A percentile compares a stretch with the other conserved stretches of the same genome.
Evolutionary conservation across 2,113 vertebrate species (phyloP).

Genomic region (Zeus faber): DNA sequence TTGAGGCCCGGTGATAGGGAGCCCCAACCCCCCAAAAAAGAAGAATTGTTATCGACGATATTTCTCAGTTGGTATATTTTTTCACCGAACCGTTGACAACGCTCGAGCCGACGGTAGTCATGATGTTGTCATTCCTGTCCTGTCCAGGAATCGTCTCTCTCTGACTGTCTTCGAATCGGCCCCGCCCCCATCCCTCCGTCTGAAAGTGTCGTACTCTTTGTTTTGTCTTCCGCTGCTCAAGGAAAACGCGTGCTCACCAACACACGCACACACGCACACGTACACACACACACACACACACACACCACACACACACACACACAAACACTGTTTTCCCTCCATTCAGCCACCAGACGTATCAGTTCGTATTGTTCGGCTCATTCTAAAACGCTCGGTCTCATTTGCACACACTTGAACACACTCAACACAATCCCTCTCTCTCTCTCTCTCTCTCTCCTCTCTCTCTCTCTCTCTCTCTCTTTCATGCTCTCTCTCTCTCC

Average conservation of each 20-base stretch:
- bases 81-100: constrained; percentile 3
- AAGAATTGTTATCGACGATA: too few species aligned
- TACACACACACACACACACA: not conserved
- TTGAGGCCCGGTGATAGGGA: too few species aligned
- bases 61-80: too few species aligned
- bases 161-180: constrained; percentile 31
- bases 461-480: not conserved
- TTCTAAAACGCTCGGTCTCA: too few species aligned
- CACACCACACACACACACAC: not conserved
- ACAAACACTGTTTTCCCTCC: constrained; percentile 15
- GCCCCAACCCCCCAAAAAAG: not conserved
- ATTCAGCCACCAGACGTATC: not conserved
- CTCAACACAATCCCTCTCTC: not conserved
- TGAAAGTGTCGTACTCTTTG: constrained; percentile 43
- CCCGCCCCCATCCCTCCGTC: too few species aligned
- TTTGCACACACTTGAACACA: too few species aligned
- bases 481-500: not conserved
- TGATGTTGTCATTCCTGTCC: not conserved
- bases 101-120: not conserved
- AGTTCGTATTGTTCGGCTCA: not conserved
- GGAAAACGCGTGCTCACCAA: constrained; percentile 21
- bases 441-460: not conserved
- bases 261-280: constrained; percentile 1
- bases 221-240: constrained; percentile 22
- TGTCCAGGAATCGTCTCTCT: constrained; percentile 42